Evolutionary conservation across 2,797 vertebrate genomes (phyloP).

Genomic region (Kryptopterus vitreolus): DNA sequence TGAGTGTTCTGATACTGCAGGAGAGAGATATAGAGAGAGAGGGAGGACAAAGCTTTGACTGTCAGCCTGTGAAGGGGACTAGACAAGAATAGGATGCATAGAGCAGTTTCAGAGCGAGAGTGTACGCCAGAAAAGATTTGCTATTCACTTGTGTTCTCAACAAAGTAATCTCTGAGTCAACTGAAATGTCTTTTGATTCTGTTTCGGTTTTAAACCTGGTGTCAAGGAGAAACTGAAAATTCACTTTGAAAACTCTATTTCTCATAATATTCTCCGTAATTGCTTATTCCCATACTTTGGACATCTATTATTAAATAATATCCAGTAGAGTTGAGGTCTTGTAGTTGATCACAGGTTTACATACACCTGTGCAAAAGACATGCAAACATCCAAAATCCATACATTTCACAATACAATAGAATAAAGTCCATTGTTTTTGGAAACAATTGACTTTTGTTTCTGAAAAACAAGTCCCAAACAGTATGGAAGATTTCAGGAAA

Average conservation of each 20-base stretch:
- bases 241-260: neutral
- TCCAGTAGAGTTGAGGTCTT: neutral
- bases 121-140: constrained; percentile 15
- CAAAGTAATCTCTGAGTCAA: constrained; percentile 16
- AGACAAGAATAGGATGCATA: constrained; percentile 19
- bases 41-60: constrained; percentile 27
- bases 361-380: neutral
- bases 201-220: constrained; percentile 9
- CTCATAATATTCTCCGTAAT: neutral
- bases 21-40: constrained; percentile 9
- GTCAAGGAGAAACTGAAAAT: neutral
- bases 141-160: neutral
- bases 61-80: constrained; percentile 15
- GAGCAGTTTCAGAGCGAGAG: neutral
- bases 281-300: neutral
- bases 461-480: neutral
- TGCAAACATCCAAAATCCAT: neutral
- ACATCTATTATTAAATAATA: neutral
- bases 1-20: constrained; percentile 35
- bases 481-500: neutral
- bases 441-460: too few species aligned
- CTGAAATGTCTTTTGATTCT: neutral
- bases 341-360: neutral
- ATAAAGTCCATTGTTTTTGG: too few species aligned
- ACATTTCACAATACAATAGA: neutral